Percentiles rank a stretch among this genome's conserved stretches.
These are phyloP conservation scores for Stenodera caucasica DNA, from an alignment of 2,888 invertebrate species.

Conservation along the genomic window DNA sequence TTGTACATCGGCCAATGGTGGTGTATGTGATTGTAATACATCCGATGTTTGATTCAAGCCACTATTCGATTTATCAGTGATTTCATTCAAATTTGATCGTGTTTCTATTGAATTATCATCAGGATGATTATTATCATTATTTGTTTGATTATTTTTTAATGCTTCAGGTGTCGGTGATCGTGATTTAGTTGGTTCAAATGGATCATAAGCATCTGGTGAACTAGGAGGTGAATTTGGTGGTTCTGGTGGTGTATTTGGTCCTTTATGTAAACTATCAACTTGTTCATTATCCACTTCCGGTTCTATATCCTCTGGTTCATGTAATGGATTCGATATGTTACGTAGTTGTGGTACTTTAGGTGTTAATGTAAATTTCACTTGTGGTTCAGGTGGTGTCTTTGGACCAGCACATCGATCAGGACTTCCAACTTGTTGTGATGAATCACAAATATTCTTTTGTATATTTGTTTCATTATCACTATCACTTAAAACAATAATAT, in stretches of 20 bases:
- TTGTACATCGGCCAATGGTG: conserved; percentile 51
- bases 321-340: conserved; percentile 63
- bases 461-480: conserved; percentile 66
- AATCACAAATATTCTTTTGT: conserved; percentile 42
- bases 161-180: conserved; percentile 65
- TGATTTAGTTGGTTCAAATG: conserved; percentile 88
- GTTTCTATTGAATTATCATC: conserved; percentile 33
- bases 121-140: conserved; percentile 26
- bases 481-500: conserved; percentile 82
- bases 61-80: conserved; percentile 41
- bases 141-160: conserved; percentile 29
- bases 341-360: conserved; percentile 60
- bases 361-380: conserved; percentile 65
- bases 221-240: conserved; percentile 69
- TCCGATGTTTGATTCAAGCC: conserved; percentile 36
- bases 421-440: conserved; percentile 48
- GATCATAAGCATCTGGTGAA: conserved; percentile 85
- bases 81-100: conserved; percentile 30
- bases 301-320: conserved; percentile 61
- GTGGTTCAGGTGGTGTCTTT: conserved; percentile 75
- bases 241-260: conserved; percentile 73
- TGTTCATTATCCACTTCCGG: conserved; percentile 44
- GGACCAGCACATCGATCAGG: conserved; percentile 59
- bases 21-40: conserved; percentile 46
- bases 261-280: conserved; percentile 58